phyloP scores from a whole-genome alignment of 2,797 vertebrate species.

The Microhierax caerulescens region DNA sequence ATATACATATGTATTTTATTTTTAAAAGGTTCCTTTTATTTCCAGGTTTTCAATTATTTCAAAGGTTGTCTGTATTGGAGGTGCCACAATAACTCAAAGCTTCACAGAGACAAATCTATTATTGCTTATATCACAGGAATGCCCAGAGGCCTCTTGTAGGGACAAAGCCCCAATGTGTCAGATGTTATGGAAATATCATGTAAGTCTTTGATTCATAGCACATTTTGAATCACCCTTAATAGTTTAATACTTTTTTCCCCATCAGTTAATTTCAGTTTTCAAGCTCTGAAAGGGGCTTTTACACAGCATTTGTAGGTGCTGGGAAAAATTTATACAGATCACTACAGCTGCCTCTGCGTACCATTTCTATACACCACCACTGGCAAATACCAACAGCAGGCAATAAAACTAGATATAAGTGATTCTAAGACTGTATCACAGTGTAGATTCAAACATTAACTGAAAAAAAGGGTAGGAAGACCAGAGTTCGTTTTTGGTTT shows the following conservation, averaged over 20 bases:
- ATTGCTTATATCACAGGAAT: constrained; percentile 13
- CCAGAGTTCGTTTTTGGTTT: background rate
- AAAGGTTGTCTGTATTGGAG: background rate
- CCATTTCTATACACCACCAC: background rate
- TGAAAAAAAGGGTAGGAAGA: background rate
- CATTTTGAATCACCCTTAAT: constrained; percentile 40
- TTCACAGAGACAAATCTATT: constrained; percentile 39
- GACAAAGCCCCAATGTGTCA: constrained; percentile 54
- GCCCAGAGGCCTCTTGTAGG: constrained; percentile 37
- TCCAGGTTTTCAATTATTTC: constrained; percentile 56
- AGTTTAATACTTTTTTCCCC: constrained; percentile 12
- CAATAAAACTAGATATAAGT: background rate
- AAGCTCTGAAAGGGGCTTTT: constrained; percentile 29
- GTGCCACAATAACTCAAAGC: constrained; percentile 31
- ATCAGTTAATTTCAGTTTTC: constrained; percentile 39
- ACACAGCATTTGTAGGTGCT: background rate
- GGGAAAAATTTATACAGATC: background rate
- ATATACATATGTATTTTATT: background rate
- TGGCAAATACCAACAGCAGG: background rate
- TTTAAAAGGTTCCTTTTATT: constrained; percentile 40
- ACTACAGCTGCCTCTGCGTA: background rate
- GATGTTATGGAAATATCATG: constrained; percentile 33
- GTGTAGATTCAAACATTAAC: background rate
- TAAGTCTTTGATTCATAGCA: constrained; percentile 37
- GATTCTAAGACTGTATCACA: background rate